A percentile compares a stretch with the other conserved stretches of the same genome.
Conservation (phyloP, 2,113 vertebrate genomes). For the Tragulus kanchil region DNA sequence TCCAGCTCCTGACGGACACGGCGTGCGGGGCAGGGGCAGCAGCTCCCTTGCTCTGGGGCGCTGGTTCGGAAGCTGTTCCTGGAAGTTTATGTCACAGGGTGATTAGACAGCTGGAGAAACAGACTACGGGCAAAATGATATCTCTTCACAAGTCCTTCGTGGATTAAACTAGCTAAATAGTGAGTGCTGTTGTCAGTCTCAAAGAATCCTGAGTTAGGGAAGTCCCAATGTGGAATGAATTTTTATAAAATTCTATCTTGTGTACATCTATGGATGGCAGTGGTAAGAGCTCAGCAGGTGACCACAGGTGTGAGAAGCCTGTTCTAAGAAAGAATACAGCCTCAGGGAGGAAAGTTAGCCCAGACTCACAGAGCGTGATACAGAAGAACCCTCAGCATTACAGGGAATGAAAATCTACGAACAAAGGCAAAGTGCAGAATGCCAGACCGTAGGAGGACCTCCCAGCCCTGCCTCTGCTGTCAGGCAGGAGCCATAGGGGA, state of each 20-base stretch:
- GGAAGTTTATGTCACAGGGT: neutral
- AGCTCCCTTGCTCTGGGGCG: neutral
- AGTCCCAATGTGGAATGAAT: neutral
- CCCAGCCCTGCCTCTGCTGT: neutral
- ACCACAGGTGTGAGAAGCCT: neutral
- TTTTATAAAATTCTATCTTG: neutral
- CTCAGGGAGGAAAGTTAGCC: neutral
- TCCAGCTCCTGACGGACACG: neutral
- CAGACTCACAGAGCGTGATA: neutral
- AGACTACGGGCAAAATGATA: neutral
- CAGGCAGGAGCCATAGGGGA: neutral
- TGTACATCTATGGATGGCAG: neutral
- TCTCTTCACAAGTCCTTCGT: neutral
- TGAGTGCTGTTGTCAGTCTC: neutral
- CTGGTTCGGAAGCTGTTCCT: neutral
- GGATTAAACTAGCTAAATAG: neutral
- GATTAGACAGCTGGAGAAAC: neutral
- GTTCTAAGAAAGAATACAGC: neutral
- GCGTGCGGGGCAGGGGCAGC: neutral
- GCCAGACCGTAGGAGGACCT: neutral
- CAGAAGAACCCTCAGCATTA: neutral
- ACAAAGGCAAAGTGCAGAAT: neutral
- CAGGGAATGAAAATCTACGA: neutral
- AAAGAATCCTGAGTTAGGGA: neutral
- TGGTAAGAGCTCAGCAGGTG: neutral